These are phyloP conservation scores for Eumacrocentrus americanus DNA, from an alignment of 2,888 invertebrate species.

Conservation along the genomic window DNA sequence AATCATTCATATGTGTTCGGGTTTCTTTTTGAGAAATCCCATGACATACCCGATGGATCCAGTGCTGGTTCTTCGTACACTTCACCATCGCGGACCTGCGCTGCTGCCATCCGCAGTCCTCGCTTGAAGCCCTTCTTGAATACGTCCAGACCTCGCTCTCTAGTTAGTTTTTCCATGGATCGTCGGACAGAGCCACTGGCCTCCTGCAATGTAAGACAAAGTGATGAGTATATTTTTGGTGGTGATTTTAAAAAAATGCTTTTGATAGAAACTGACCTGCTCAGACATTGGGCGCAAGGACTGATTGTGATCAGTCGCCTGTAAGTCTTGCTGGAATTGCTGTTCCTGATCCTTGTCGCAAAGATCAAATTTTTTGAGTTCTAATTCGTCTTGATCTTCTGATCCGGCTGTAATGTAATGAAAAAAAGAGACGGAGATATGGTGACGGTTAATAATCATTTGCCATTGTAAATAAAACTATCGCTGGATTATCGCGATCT, in stretches of 20 bases:
- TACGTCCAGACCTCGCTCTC: conserved; percentile 5
- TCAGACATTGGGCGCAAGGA: conserved; percentile 34
- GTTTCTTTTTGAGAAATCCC: background rate
- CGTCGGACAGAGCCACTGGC: conserved; percentile 6
- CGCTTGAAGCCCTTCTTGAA: conserved; percentile 14
- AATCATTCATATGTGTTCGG: background rate
- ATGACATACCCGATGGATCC: conserved; percentile 24
- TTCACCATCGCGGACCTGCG: conserved; percentile 34
- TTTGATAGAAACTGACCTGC: conserved; percentile 30
- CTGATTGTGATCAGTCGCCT: conserved; percentile 48
- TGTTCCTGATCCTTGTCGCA: conserved; percentile 35
- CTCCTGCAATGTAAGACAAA: background rate
- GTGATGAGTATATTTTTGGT: background rate
- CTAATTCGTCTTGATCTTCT: conserved; percentile 54
- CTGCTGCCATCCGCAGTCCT: conserved; percentile 12
- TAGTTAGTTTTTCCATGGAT: conserved; percentile 3
- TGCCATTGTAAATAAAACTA: too few species aligned
- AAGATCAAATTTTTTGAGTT: conserved; percentile 52
- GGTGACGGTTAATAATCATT: background rate
- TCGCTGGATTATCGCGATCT: conserved; percentile 1
- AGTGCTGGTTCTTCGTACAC: conserved; percentile 30
- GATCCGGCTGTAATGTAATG: conserved; percentile 34
- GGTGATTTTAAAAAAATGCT: too few species aligned
- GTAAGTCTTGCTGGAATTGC: conserved; percentile 44
- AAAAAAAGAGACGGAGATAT: background rate